Percentiles rank a stretch among this genome's conserved stretches.
phyloP scores from a whole-genome alignment of 2,113 vertebrate species.

The Scolopax mira region DNA sequence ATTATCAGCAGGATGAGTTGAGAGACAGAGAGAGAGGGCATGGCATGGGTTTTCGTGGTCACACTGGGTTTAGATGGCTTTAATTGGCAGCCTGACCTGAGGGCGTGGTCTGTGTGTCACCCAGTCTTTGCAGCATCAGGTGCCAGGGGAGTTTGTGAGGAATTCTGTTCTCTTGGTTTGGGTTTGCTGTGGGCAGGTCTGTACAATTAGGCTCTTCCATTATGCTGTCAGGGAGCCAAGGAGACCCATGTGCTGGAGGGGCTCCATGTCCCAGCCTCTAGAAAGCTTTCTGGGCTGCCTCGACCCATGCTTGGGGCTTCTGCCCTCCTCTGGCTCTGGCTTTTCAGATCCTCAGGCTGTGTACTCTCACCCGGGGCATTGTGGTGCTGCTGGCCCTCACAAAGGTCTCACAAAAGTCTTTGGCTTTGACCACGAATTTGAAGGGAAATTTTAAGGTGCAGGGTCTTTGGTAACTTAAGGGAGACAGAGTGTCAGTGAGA shows the following conservation, averaged over 20 bases:
- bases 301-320: background rate
- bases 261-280: fast-evolving
- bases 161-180: background rate
- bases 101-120: background rate
- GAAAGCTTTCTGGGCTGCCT: background rate
- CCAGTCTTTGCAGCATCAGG: background rate
- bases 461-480: background rate
- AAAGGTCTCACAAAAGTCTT: background rate
- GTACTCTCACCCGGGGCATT: fast-evolving
- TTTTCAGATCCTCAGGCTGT: background rate
- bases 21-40: background rate
- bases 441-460: background rate
- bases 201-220: background rate
- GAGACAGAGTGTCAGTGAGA: background rate
- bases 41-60: background rate
- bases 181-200: background rate
- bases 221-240: too few species aligned
- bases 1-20: fast-evolving
- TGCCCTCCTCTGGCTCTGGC: background rate
- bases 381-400: background rate
- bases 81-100: background rate
- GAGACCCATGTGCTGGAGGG: background rate
- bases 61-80: background rate
- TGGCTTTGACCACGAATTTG: background rate
- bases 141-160: background rate